Conservation (phyloP, 2,113 vertebrate genomes). For the Pan paniscus region DNA sequence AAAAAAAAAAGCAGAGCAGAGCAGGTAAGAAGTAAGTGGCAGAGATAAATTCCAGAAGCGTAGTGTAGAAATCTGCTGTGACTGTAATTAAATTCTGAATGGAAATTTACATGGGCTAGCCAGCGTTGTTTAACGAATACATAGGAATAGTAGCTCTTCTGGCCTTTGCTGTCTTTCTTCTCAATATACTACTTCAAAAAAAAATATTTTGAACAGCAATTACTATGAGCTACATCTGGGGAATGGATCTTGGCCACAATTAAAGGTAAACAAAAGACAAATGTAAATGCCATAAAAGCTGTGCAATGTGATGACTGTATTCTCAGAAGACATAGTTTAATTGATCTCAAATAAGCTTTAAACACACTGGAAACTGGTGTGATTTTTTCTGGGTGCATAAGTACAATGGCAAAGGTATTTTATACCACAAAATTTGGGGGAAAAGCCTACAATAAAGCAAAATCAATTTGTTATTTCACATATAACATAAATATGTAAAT, state of each 20-base stretch:
- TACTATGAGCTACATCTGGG: background rate
- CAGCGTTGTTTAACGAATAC: background rate
- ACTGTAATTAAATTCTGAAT: background rate
- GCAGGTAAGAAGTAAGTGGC: background rate
- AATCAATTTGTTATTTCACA: background rate
- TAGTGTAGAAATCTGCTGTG: background rate
- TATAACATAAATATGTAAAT: no score
- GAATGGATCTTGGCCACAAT: background rate
- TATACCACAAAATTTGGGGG: background rate
- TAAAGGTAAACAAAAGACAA: background rate
- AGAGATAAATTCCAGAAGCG: background rate
- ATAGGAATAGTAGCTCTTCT: background rate
- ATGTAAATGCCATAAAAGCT: background rate
- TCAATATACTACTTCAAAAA: background rate
- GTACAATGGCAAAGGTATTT: background rate
- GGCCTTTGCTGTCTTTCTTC: background rate
- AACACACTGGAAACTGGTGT: background rate
- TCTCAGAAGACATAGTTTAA: background rate
- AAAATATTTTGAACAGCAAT: background rate
- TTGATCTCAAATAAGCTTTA: background rate
- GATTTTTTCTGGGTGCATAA: background rate
- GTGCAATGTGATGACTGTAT: background rate
- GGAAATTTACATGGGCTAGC: background rate
- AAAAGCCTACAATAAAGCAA: background rate
- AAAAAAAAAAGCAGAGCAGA: background rate